A percentile compares a stretch with the other conserved stretches of the same genome.
These are phyloP conservation scores for Synanthedon myopaeformis DNA, from an alignment of 2,888 invertebrate species.

Conservation along the genomic window DNA sequence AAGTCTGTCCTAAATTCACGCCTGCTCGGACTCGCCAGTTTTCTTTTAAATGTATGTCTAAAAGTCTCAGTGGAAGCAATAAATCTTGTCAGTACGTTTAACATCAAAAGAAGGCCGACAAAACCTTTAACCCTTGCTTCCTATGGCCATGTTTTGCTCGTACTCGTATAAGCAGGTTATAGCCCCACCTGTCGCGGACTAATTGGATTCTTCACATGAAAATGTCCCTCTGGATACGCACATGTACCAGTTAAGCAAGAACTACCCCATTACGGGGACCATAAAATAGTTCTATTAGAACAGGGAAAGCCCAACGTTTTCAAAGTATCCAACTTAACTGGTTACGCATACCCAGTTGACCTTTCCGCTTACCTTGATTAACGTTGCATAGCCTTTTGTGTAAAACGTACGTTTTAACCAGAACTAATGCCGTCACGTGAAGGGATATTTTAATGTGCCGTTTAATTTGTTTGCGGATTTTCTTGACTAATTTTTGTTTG, in stretches of 20 bases:
- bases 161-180: slow-evolving; percentile 25
- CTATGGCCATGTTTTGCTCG: slow-evolving; percentile 29
- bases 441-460: neutral
- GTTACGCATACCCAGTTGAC: slow-evolving; percentile 19
- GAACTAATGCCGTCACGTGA: slow-evolving; percentile 26
- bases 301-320: slow-evolving; percentile 11
- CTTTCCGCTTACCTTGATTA: slow-evolving; percentile 49
- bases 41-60: neutral
- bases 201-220: slow-evolving; percentile 58
- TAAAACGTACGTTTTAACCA: slow-evolving; percentile 31
- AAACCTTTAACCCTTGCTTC: slow-evolving; percentile 15
- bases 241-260: slow-evolving; percentile 22
- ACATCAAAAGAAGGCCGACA: slow-evolving; percentile 18
- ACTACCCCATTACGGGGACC: slow-evolving; percentile 13
- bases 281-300: slow-evolving; percentile 8
- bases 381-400: slow-evolving; percentile 31
- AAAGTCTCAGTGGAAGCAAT: slow-evolving; percentile 1
- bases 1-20: neutral
- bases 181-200: slow-evolving; percentile 39
- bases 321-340: slow-evolving; percentile 20
- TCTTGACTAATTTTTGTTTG: neutral
- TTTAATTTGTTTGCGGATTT: neutral
- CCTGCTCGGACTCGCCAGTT: neutral
- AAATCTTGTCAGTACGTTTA: slow-evolving; percentile 3
- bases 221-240: slow-evolving; percentile 33